A percentile compares a stretch with the other conserved stretches of the same genome.
These are phyloP conservation scores for Centropus bengalensis DNA, from an alignment of 2,113 vertebrate species.

Conservation along the genomic window DNA sequence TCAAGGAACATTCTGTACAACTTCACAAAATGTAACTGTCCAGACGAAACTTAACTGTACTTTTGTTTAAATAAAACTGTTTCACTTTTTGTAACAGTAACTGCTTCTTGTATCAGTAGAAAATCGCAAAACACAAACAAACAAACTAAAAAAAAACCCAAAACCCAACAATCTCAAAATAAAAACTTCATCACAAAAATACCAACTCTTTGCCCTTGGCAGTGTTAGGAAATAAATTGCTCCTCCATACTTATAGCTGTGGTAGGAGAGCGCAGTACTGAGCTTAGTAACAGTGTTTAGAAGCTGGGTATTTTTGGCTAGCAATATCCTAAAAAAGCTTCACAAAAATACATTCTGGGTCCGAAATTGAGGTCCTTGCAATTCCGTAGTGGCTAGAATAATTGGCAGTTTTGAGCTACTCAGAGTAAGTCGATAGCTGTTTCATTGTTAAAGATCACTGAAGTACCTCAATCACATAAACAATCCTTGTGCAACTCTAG, in stretches of 20 bases:
- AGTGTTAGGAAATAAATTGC: not conserved
- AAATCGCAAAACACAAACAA: not conserved
- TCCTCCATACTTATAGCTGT: not conserved
- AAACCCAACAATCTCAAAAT: not conserved
- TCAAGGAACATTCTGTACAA: too few relatives aligned
- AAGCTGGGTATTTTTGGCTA: not conserved
- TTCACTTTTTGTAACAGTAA: too few relatives aligned
- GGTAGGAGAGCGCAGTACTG: not conserved
- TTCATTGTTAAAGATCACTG: not conserved
- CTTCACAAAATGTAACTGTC: too few relatives aligned
- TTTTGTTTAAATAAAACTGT: too few relatives aligned
- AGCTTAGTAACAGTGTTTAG: not conserved
- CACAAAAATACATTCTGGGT: not conserved
- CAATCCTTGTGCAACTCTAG: not conserved
- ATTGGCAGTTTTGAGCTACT: not conserved
- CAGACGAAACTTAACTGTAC: too few relatives aligned
- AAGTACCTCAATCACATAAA: not conserved
- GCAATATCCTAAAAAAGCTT: not conserved
- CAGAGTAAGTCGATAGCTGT: not conserved
- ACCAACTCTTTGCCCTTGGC: not conserved
- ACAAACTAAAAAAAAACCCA: too few relatives aligned
- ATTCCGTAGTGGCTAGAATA: not conserved
- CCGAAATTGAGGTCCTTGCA: not conserved
- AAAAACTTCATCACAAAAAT: not conserved
- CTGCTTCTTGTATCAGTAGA: too few relatives aligned